Percentiles rank a stretch among this genome's conserved stretches.
Conservation (phyloP, 2,888 invertebrate species). For the Catocala nupta region DNA sequence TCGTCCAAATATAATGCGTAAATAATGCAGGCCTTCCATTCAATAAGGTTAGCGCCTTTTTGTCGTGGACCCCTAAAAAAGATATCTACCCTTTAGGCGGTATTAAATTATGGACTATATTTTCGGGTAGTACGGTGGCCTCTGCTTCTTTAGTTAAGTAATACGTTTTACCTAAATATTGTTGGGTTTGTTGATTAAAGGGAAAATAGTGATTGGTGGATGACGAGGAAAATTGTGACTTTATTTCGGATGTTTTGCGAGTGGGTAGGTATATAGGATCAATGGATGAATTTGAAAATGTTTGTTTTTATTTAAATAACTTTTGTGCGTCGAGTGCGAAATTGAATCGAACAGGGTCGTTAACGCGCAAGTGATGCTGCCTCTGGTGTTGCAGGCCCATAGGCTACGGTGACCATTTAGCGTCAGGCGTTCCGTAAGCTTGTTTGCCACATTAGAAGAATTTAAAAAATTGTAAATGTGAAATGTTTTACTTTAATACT, state of each 20-base stretch:
- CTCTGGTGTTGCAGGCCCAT: too few species aligned
- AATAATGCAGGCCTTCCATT: conserved; percentile 72
- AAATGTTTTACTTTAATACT: too few species aligned
- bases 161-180: conserved; percentile 68
- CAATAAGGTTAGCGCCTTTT: conserved; percentile 76
- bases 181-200: conserved; percentile 66
- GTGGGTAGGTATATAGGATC: neutral
- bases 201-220: conserved; percentile 43
- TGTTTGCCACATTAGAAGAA: too few species aligned
- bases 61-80: conserved; percentile 73
- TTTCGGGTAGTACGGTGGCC: conserved; percentile 68
- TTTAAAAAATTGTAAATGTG: too few species aligned
- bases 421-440: too few species aligned
- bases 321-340: neutral
- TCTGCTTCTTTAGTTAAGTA: conserved; percentile 59
- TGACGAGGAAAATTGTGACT: conserved; percentile 1
- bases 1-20: conserved; percentile 73
- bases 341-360: too few species aligned
- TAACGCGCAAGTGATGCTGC: too few species aligned
- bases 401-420: too few species aligned
- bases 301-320: neutral
- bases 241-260: conserved; percentile 1
- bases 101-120: conserved; percentile 81
- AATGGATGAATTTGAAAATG: too few species aligned
- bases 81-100: conserved; percentile 76